Base-by-base conservation (phyloP, 2,797 vertebrate genomes). In the Emydoidea blandingii region DNA sequence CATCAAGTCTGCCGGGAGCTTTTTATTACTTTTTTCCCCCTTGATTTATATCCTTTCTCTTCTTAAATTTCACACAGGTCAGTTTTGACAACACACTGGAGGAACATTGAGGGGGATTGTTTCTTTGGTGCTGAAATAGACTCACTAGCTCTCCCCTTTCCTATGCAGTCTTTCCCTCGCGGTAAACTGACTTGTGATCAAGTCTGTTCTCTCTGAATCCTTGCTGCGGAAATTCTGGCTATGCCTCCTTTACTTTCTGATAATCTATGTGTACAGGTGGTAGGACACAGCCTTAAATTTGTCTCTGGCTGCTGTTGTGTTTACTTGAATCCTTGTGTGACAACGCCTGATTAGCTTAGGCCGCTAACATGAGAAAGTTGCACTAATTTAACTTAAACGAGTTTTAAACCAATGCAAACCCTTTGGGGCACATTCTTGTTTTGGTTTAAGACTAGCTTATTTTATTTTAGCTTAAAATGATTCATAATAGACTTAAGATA, bases 21-120 rank as follows among this genome's bases (percentile, higher is more conserved):
- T 94, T 95, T 90, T 97, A 98, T 98, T 97, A 97, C 97, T 97
- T 97, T 97, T 96, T 96, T 92, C 94, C 83, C 88, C 95, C 97
- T 97, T 97, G 97, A 97, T 98, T 98, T 98, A 96, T 97, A 96
- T 91, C 96, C 86, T 25, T 95, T 96, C 97, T 97, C 49, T 65
- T 83, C 91, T 93, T 96, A 89, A 79, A 95, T 98, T 97, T 96
- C 95, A 87, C 68, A 59, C 90, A 52, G 94, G 95, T 96, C 86
- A 90, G 87, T 84, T 96, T 96, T 0, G 83, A 92, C 85, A 62
- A 94, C 89, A 72, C 57, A 25, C 90, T 94, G 91, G 96, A 96
- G 96, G 84, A 88, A 83, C 0, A 0, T 89, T 87, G 78, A 86
- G 89, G 59, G 88, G 94, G 94, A 87, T 95, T 94, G 88, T 93